A percentile compares a stretch with the other conserved stretches of the same genome.
Evolutionary conservation across 2,888 invertebrate species (phyloP).

Genomic region (Alentia gelatinosa): DNA sequence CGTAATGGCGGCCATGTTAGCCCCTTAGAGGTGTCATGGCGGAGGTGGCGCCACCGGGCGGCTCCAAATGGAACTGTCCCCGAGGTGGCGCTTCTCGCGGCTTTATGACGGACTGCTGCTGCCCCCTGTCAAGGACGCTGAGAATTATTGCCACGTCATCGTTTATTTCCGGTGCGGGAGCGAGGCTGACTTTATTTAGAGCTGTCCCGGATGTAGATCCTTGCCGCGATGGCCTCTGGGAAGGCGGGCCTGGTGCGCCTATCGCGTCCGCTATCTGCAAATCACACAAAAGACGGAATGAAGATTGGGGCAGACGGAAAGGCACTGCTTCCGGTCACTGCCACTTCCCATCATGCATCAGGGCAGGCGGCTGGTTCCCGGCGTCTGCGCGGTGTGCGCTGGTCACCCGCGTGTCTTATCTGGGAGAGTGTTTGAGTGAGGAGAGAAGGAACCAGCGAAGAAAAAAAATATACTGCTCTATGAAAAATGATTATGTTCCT

Average conservation of each 20-base stretch:
- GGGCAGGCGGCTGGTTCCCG: not conserved
- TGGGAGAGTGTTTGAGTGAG: not conserved
- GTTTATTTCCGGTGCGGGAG: not conserved
- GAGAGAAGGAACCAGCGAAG: not conserved
- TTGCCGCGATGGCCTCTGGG: not conserved
- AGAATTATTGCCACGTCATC: not conserved
- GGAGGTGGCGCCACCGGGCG: not conserved
- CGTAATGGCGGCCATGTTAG: too few relatives aligned
- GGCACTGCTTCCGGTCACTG: not conserved
- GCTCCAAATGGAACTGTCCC: not conserved
- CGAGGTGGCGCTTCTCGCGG: not conserved
- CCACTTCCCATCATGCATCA: not conserved
- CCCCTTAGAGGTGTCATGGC: not conserved
- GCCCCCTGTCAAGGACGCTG: not conserved
- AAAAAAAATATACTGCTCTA: not conserved
- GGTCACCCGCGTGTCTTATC: not conserved
- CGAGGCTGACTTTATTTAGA: not conserved
- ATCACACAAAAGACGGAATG: slow-evolving; percentile 1
- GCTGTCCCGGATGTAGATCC: not conserved
- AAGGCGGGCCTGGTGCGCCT: not conserved
- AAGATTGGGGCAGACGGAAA: not conserved
- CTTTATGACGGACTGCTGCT: not conserved
- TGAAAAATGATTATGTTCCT: too few relatives aligned
- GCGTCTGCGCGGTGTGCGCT: too few relatives aligned
- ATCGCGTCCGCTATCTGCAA: not conserved